Conservation (phyloP, 2,888 invertebrate genomes). For the Lithophane leautieri region DNA sequence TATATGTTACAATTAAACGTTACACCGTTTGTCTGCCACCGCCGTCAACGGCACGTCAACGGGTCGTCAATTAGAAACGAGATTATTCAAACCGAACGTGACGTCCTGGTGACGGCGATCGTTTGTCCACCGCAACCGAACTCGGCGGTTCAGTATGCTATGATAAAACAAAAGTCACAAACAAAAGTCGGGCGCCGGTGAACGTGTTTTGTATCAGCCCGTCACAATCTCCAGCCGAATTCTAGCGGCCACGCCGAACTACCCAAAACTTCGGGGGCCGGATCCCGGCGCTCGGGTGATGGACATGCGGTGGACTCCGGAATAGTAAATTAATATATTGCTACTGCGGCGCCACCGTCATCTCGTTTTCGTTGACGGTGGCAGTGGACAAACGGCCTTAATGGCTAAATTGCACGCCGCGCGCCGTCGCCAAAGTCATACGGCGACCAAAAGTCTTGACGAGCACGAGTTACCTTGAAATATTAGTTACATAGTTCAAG, state of each 20-base stretch:
- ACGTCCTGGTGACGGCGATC: background rate
- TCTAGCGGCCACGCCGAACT: background rate
- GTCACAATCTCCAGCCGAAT: background rate
- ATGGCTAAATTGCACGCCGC: too few species aligned
- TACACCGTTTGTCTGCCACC: background rate
- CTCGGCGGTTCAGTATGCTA: background rate
- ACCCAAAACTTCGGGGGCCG: background rate
- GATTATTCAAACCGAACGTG: background rate
- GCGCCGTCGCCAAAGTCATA: background rate
- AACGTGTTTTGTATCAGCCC: background rate
- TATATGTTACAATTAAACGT: background rate
- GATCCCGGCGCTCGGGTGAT: background rate
- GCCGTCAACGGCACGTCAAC: too few species aligned
- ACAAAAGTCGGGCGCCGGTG: background rate
- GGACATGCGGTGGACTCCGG: background rate
- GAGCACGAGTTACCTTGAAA: background rate
- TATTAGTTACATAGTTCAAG: background rate
- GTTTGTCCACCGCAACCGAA: background rate
- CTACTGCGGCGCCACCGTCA: background rate
- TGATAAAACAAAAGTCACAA: too few species aligned
- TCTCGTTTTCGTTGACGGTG: background rate
- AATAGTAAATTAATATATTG: background rate
- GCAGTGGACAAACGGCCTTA: background rate
- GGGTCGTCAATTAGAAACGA: background rate
- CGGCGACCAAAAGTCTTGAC: background rate